phyloP scores from a whole-genome alignment of 2,888 invertebrate species.

The Achlya flavicornis region DNA sequence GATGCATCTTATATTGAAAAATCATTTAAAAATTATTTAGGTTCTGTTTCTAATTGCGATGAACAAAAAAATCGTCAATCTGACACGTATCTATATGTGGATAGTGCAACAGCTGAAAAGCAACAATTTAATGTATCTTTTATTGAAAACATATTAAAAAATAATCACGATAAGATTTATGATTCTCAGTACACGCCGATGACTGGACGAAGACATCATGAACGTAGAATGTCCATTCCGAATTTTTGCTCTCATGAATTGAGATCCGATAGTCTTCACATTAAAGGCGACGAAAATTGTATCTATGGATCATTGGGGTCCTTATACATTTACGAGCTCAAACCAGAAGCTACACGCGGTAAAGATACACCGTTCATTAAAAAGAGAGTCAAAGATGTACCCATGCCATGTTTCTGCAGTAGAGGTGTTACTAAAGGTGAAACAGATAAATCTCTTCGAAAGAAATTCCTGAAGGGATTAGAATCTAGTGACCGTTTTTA shows the following conservation, averaged over 20 bases:
- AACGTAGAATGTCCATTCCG: constrained; percentile 35
- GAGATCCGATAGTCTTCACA: constrained; percentile 46
- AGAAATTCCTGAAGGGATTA: constrained; percentile 24
- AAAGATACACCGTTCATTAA: constrained; percentile 55
- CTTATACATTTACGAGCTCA: constrained; percentile 54
- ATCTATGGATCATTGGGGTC: constrained; percentile 46
- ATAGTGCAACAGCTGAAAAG: neutral
- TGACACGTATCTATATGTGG: neutral
- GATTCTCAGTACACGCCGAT: constrained; percentile 18
- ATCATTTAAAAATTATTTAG: neutral
- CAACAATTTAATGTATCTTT: neutral
- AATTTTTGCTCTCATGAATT: constrained; percentile 28
- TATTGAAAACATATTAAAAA: neutral
- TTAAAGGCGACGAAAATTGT: constrained; percentile 58
- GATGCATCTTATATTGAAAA: neutral
- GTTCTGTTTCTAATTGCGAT: neutral
- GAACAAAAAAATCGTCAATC: neutral
- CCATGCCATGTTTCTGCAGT: constrained; percentile 61
- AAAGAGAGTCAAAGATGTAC: constrained; percentile 45
- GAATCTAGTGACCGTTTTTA: constrained; percentile 41
- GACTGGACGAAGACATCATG: constrained; percentile 13
- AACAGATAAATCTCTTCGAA: constrained; percentile 12
- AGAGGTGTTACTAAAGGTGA: constrained; percentile 35
- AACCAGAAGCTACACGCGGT: constrained; percentile 42
- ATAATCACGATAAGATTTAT: constrained; percentile 16